Evolutionary conservation across 2,797 vertebrate genomes (phyloP).

Genomic region (Lindbergichthys nudifrons): DNA sequence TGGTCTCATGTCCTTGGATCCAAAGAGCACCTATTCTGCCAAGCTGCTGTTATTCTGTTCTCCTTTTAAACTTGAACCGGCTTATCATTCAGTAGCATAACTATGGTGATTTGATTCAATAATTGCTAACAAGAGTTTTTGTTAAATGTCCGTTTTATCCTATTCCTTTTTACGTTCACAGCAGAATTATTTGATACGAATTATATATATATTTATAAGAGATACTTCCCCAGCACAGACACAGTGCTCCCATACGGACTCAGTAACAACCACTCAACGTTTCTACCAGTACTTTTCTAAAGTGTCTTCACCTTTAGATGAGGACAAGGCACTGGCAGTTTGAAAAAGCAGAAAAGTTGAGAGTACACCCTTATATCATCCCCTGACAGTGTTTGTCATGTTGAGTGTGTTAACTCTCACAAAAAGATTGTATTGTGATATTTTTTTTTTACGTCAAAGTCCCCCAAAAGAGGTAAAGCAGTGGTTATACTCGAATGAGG

Average conservation of each 20-base stretch:
- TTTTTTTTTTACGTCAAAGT: slow-evolving; percentile 22
- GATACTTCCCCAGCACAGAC: slow-evolving; percentile 55
- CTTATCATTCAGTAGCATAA: background rate
- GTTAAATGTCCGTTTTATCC: background rate
- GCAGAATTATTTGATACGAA: background rate
- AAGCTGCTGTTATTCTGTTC: too few species aligned
- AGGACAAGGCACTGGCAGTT: slow-evolving; percentile 73
- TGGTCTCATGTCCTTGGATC: too few species aligned
- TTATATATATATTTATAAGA: slow-evolving; percentile 49
- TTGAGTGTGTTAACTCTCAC: slow-evolving; percentile 41
- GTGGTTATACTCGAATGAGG: slow-evolving; percentile 49
- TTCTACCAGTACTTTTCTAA: slow-evolving; percentile 34
- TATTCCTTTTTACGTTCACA: background rate
- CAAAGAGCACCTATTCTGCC: too few species aligned
- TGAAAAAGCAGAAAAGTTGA: slow-evolving; percentile 48
- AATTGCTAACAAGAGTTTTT: background rate
- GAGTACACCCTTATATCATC: slow-evolving; percentile 20
- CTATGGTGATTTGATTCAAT: background rate
- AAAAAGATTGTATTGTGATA: slow-evolving; percentile 1
- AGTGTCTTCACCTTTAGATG: slow-evolving; percentile 49
- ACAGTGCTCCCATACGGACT: slow-evolving; percentile 52
- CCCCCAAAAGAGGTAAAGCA: slow-evolving; percentile 52
- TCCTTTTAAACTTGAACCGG: background rate
- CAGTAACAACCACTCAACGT: background rate
- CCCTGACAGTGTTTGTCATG: slow-evolving; percentile 62